Conservation (phyloP, 2,888 invertebrate species). For the Lepidochrysops patricia region DNA sequence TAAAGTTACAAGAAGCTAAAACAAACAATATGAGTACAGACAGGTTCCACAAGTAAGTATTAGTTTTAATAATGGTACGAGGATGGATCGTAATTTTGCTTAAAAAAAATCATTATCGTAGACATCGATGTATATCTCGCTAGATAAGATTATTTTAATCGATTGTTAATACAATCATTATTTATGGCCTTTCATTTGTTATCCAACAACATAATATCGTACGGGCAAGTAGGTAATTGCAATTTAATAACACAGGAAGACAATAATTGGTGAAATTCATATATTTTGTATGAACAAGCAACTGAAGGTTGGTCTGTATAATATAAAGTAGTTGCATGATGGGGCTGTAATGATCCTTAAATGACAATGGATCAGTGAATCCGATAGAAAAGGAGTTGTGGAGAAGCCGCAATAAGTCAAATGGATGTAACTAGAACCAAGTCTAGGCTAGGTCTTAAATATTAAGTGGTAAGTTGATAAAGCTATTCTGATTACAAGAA, state of each 20-base stretch:
- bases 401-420: too few species aligned
- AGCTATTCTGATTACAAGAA: too few species aligned
- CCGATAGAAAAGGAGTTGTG: too few species aligned
- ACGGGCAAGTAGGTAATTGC: not conserved
- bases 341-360: too few species aligned
- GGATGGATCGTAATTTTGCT: not conserved
- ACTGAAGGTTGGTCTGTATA: too few species aligned
- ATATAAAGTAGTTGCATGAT: too few species aligned
- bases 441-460: too few species aligned
- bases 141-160: constrained; percentile 39
- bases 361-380: too few species aligned
- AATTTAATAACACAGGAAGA: not conserved
- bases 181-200: not conserved
- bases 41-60: constrained; percentile 77
- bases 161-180: constrained; percentile 14
- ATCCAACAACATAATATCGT: not conserved
- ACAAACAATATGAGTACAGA: constrained; percentile 70
- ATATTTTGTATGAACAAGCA: too few species aligned
- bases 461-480: too few species aligned
- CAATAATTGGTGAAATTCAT: not conserved
- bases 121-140: constrained; percentile 15
- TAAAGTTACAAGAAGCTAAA: constrained; percentile 21
- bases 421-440: too few species aligned
- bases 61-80: constrained; percentile 10
- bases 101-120: constrained; percentile 23